Conservation (phyloP, 2,113 vertebrate genomes). For the Buteo buteo region DNA sequence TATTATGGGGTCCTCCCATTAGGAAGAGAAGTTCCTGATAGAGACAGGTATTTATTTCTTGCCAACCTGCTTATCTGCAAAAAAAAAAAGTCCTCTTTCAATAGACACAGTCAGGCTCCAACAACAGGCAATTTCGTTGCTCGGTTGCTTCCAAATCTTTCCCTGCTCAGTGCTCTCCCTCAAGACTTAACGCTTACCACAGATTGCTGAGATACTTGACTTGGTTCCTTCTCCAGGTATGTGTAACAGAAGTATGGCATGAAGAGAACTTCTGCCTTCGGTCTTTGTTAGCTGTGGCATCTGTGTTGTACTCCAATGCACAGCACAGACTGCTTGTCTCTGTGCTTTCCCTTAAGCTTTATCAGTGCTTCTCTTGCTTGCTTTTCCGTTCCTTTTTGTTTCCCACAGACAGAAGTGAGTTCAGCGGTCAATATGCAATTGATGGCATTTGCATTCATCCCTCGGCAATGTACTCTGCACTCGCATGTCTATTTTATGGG, state of each 20-base stretch:
- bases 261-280: not conserved
- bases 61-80: not conserved
- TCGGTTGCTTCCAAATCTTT: not conserved
- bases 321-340: not conserved
- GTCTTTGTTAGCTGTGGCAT: not conserved
- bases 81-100: not conserved
- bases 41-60: not conserved
- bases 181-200: accelerated
- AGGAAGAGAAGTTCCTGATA: not conserved
- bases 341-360: not conserved
- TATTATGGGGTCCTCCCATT: not conserved
- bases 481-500: not conserved
- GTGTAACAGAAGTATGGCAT: not conserved
- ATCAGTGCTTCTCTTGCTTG: not conserved
- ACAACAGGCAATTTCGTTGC: not conserved
- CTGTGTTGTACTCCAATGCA: not conserved
- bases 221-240: not conserved
- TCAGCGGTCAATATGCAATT: not conserved
- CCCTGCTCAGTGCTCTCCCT: accelerated
- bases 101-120: not conserved
- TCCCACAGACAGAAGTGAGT: not conserved
- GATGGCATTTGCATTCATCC: not conserved
- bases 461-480: not conserved
- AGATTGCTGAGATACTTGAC: not conserved
- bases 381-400: not conserved